These are phyloP conservation scores for Hypomecis atomaria DNA, from an alignment of 2,888 invertebrate genomes.

Conservation along the genomic window DNA sequence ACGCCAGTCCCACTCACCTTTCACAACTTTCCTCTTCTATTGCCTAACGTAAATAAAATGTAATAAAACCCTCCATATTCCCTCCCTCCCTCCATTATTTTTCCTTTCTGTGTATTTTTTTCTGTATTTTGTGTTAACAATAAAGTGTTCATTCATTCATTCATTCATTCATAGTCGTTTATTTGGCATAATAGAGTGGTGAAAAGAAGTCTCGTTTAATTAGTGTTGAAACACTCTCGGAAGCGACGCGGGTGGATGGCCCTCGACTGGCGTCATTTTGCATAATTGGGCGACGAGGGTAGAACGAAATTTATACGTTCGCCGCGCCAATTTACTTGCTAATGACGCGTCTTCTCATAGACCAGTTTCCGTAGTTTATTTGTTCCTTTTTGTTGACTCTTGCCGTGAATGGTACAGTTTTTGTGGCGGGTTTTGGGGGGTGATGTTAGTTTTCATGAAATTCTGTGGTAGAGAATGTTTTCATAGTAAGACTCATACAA, in stretches of 20 bases:
- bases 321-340: slow-evolving; percentile 83
- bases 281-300: slow-evolving; percentile 82
- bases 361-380: slow-evolving; percentile 35
- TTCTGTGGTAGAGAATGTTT: background rate
- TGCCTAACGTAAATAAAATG: slow-evolving; percentile 22
- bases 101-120: too few relatives aligned
- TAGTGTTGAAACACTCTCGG: slow-evolving; percentile 81
- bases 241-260: slow-evolving; percentile 78
- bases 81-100: too few relatives aligned
- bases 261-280: slow-evolving; percentile 82
- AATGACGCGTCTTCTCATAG: slow-evolving; percentile 79
- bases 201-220: slow-evolving; percentile 83
- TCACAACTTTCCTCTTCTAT: background rate
- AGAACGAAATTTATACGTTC: slow-evolving; percentile 82
- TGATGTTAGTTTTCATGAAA: too few relatives aligned
- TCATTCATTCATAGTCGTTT: too few relatives aligned
- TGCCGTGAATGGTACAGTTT: slow-evolving; percentile 43
- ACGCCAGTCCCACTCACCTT: background rate
- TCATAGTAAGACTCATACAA: background rate
- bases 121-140: too few relatives aligned
- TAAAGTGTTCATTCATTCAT: too few relatives aligned
- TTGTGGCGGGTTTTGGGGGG: too few relatives aligned
- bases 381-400: slow-evolving; percentile 60
- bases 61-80: slow-evolving; percentile 60
- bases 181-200: slow-evolving; percentile 81